Evolutionary conservation across 2,888 invertebrate genomes (phyloP), one percentile per base, ranked within the genome.

Genomic region (Philereme transversata): DNA sequence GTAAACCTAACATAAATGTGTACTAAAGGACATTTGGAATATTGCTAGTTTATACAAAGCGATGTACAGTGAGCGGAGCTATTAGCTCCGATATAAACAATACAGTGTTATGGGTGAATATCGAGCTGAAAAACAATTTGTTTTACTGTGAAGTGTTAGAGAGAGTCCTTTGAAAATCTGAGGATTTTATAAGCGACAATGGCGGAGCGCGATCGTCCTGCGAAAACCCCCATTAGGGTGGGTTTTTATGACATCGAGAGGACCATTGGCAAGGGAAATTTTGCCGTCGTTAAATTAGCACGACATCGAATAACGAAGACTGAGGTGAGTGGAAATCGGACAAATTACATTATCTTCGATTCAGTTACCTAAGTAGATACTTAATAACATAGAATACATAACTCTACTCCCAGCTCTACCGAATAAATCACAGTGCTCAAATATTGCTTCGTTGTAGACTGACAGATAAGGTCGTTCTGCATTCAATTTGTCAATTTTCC

Each of bases 211-310:
- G 92, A 93, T 79, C 90, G 93, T 84, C 90, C 90, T 80, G 90
- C 91, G 72, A 95, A 94, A 89, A 94, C 94, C 77, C 95, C 96
- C 75, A 96, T 97, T 82, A 95, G 97, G 79, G 98, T 99, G 81
- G 99, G 99, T 76, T 98, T 98, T 94, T 99, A 99, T 92, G 98
- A 99, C 90, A 98, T 99, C 87, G 98, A 98, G 91, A 95, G 97
- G 82, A 99, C 99, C 79, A 99, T 99, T 81, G 99, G 99, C 78
- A 99, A 99, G 91, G 99, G 99, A 57, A 99, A 99, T 93, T 99
- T 99, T 94, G 99, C 99, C 74, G 98, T 99, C 77, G 99, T 99
- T 77, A 99, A 99, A 93, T 94, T 99, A 86, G 99, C 99, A 76
- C 96, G 97, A 85, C 99, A 99, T 94, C 96, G 98, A 87, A 97